Evolutionary conservation across 30 jellyfish, hydroid and myxozoan genomes (phyloP).

Genomic region (Euphysa ruthae): DNA sequence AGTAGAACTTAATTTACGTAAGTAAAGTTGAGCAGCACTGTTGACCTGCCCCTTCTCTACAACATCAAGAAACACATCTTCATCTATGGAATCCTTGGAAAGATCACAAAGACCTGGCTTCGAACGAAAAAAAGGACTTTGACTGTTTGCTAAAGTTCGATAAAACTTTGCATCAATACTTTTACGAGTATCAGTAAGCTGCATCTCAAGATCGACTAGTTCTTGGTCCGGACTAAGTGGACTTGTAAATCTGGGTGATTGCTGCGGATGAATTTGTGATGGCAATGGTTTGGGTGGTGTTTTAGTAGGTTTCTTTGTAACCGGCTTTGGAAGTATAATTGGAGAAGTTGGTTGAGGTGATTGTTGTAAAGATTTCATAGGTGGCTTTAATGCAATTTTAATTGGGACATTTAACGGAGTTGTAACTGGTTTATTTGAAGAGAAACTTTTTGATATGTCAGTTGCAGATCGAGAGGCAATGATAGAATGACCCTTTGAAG

Average conservation of each 20-base stretch:
- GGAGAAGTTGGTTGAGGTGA: no score
- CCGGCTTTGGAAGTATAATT: no score
- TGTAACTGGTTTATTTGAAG: not conserved
- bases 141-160: conserved; percentile 64
- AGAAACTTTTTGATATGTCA: not conserved
- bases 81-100: not conserved
- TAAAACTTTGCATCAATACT: conserved; percentile 94
- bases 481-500: not conserved
- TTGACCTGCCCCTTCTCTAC: conserved; percentile 13
- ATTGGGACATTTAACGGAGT: conserved; percentile 3
- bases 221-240: conserved; percentile 72
- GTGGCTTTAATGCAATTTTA: not conserved
- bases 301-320: no score
- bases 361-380: no score
- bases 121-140: conserved; percentile 33
- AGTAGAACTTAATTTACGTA: no score
- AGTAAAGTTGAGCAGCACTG: no score
- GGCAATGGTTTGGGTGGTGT: not conserved
- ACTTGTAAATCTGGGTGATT: not conserved
- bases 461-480: conserved; percentile 27
- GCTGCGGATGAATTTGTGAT: not conserved
- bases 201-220: conserved; percentile 73
- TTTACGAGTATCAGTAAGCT: conserved; percentile 80
- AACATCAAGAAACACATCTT: not conserved
- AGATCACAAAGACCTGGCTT: not conserved